phyloP scores from a whole-genome alignment of 2,888 invertebrate genomes.

The Lasioglossum marginatum region DNA sequence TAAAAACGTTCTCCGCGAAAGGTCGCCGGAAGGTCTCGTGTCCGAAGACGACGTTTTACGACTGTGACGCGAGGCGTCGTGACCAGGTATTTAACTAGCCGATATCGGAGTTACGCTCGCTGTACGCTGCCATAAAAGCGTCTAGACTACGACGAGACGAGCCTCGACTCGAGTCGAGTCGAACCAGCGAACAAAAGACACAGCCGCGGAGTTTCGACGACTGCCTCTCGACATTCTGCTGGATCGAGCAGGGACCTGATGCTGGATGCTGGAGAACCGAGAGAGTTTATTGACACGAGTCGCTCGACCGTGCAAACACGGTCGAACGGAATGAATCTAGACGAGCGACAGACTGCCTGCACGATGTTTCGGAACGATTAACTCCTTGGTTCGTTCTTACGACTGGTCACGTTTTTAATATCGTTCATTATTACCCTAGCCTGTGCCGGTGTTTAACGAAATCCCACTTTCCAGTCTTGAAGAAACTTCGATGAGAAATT shows the following conservation, averaged over 20 bases:
- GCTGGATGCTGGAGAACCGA: slow-evolving; percentile 15
- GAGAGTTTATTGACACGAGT: slow-evolving; percentile 39
- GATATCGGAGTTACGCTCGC: background rate
- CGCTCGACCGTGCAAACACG: slow-evolving; percentile 39
- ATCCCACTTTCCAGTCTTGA: too few species aligned
- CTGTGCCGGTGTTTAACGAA: background rate
- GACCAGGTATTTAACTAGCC: background rate
- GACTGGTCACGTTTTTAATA: background rate
- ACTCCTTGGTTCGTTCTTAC: background rate
- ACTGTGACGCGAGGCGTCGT: background rate
- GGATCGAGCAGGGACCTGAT: background rate
- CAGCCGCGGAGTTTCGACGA: slow-evolving; percentile 1
- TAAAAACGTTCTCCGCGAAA: background rate
- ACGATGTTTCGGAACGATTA: background rate
- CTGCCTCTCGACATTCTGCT: slow-evolving; percentile 13
- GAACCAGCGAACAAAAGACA: slow-evolving; percentile 2
- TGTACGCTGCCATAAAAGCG: background rate
- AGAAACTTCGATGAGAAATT: too few species aligned
- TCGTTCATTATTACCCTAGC: background rate
- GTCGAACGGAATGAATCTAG: slow-evolving; percentile 14
- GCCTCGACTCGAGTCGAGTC: background rate
- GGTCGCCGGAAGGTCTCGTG: slow-evolving; percentile 3
- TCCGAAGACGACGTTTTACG: slow-evolving; percentile 2
- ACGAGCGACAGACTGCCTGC: background rate
- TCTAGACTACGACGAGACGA: background rate